phyloP scores from a whole-genome alignment of 2,888 invertebrate genomes.

The Nesidiocoris tenuis region DNA sequence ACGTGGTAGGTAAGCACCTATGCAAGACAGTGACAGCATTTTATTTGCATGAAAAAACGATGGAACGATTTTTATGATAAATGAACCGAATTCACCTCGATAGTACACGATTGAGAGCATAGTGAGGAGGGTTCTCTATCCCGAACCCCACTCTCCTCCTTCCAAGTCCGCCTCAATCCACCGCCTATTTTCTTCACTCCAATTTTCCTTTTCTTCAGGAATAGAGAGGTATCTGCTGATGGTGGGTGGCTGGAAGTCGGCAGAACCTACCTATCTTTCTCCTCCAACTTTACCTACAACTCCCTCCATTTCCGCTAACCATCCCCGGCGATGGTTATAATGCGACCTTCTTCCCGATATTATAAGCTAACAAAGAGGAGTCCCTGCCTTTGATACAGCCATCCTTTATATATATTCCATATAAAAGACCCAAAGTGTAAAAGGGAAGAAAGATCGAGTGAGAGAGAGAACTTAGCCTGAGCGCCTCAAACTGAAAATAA shows the following conservation, averaged over 20 bases:
- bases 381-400: constrained; percentile 40
- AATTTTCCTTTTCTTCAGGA: constrained; percentile 1
- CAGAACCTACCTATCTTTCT: constrained; percentile 32
- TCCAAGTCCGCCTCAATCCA: background rate
- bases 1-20: no score
- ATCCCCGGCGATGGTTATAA: constrained; percentile 37
- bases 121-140: background rate
- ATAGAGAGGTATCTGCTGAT: background rate
- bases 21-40: no score
- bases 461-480: constrained; percentile 22
- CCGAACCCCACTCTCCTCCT: background rate
- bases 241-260: background rate
- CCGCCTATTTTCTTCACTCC: background rate
- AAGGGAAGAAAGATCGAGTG: constrained; percentile 40
- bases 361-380: constrained; percentile 47
- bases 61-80: no score
- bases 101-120: background rate
- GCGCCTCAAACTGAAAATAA: constrained; percentile 3
- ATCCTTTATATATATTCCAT: constrained; percentile 38
- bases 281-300: constrained; percentile 5
- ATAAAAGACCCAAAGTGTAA: constrained; percentile 42
- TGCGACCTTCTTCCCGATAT: constrained; percentile 45
- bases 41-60: no score
- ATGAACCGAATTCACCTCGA: background rate
- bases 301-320: background rate